These are phyloP conservation scores for Archocentrus centrarchus DNA, from an alignment of 2,113 vertebrate genomes.

Conservation along the genomic window DNA sequence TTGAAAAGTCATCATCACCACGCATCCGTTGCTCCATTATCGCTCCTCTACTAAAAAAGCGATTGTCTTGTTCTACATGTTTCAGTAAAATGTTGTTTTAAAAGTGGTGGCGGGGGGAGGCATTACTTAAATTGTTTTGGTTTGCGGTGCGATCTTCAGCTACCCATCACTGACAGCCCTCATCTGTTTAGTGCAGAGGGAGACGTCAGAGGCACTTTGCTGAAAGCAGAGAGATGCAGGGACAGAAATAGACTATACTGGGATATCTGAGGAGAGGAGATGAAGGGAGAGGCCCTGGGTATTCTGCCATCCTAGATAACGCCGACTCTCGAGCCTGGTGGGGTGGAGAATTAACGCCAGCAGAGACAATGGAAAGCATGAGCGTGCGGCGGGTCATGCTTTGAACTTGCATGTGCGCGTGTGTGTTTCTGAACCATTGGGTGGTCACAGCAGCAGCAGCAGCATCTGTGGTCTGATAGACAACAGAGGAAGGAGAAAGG, in stretches of 20 bases:
- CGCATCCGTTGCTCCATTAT: slow-evolving; percentile 42
- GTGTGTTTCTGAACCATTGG: slow-evolving; percentile 32
- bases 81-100: not conserved
- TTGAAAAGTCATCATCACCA: slow-evolving; percentile 55
- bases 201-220: slow-evolving; percentile 72
- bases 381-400: slow-evolving; percentile 24
- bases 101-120: not conserved
- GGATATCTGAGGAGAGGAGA: slow-evolving; percentile 69
- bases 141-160: slow-evolving; percentile 39
- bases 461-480: slow-evolving; percentile 28
- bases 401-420: slow-evolving; percentile 12
- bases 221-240: slow-evolving; percentile 68
- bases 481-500: slow-evolving; percentile 38
- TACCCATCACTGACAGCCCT: slow-evolving; percentile 65
- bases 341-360: slow-evolving; percentile 50
- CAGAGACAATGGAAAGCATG: slow-evolving; percentile 52
- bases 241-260: slow-evolving; percentile 77
- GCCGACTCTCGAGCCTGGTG: slow-evolving; percentile 47
- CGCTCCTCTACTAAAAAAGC: slow-evolving; percentile 12
- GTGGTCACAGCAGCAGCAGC: slow-evolving; percentile 20
- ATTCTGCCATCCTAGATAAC: slow-evolving; percentile 72
- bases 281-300: slow-evolving; percentile 70
- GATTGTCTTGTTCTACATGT: slow-evolving; percentile 47
- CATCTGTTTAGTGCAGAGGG: slow-evolving; percentile 70
- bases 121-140: slow-evolving; percentile 46